Evolutionary conservation across 2,888 invertebrate genomes (phyloP), one percentile per base, ranked within the genome.

Genomic region (Athripsodes cinereus): DNA sequence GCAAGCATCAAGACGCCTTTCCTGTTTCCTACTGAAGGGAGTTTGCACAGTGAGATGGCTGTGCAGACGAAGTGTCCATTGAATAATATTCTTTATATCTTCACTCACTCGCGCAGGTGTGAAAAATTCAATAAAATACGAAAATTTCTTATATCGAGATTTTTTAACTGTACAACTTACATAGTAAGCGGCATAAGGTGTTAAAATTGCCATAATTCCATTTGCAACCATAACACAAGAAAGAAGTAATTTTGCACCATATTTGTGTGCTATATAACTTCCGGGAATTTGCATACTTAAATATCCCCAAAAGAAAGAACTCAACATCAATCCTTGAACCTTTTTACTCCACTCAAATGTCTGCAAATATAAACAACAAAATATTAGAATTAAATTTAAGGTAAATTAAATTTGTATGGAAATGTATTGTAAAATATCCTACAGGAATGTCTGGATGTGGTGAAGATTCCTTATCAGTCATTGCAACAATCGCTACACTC

Each of bases 401-500:
- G 16, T 8, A 3, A 40, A 13, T 40, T n/a, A n/a, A n/a, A n/a
- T n/a, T n/a, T n/a, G 13, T 13, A 40, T 3, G 5, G 13, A 40
- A 13, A 8, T 40, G 13, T 8, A 13, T 13, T 8, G 40, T 40
- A 20, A 47, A 47, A 47, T 2, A 20, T 8, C 48, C 51, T 53
- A 58, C 62, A 52, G 53, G 35, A 22, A 62, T 55, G 22, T 48
- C 58, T 26, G 51, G 44, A 18, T 58, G 53, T 22, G 46, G 21
- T 1, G 53, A 19, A 31, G 51, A 47, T 21, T 55, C 53, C 13
- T 54, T 67, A 65, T 85, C 80, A 1, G 85, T 84, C 88, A 90
- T 90, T 13, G 88, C 87, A 0, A 89, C 83, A 22, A 90, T 80
- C 0, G 85, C 86, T 1, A 89, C 85, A 0, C 85, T 86, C 65